Evolutionary conservation across 2,113 vertebrate genomes (phyloP).

Genomic region (Anseranas semipalmata): DNA sequence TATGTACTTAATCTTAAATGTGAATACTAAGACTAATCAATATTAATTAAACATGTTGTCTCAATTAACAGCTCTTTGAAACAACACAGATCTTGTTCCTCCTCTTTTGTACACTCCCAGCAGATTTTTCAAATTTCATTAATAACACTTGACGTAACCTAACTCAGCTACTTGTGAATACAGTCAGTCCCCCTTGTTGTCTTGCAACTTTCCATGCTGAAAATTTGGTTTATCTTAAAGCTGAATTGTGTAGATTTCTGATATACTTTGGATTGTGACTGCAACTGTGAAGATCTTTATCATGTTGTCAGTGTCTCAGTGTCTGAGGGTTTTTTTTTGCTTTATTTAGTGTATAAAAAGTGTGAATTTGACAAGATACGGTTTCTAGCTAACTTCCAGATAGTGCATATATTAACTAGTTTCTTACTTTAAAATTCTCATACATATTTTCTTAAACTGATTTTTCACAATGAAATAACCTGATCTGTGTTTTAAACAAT

Average conservation of each 20-base stretch:
- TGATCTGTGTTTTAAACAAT: neutral
- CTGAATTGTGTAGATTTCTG: constrained; percentile 53
- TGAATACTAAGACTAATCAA: constrained; percentile 35
- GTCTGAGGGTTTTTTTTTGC: neutral
- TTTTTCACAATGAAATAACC: neutral
- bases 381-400: neutral
- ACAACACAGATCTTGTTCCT: constrained; percentile 27
- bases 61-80: constrained; percentile 66
- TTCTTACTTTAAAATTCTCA: neutral
- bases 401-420: neutral
- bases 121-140: constrained; percentile 55
- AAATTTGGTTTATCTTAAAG: constrained; percentile 39
- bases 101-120: constrained; percentile 45
- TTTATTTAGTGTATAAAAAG: constrained; percentile 25
- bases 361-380: neutral
- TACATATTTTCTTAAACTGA: neutral
- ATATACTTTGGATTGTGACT: constrained; percentile 6
- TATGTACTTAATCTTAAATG: constrained; percentile 3
- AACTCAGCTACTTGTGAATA: constrained; percentile 45
- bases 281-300: constrained; percentile 43
- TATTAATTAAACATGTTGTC: constrained; percentile 63
- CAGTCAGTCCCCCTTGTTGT: constrained; percentile 27
- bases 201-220: constrained; percentile 42
- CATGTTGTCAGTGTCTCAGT: constrained; percentile 18
- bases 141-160: constrained; percentile 54